Evolutionary conservation across 2,113 vertebrate genomes (phyloP), one percentile per base, ranked within the genome.

Genomic region (Cynocephalus volans): DNA sequence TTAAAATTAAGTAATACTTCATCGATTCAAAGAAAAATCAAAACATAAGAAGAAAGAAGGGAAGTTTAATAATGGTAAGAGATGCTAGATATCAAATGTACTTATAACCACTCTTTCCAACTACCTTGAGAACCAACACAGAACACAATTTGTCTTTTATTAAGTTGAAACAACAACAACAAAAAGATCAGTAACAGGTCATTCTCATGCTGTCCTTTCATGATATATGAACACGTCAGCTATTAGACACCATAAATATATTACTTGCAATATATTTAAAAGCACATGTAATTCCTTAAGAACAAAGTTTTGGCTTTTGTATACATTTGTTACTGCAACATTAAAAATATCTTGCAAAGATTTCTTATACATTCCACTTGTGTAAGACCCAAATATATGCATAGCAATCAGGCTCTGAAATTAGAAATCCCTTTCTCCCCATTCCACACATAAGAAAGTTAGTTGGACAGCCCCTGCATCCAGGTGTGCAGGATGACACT

Each of bases 261-360:
- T 88, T 80, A 90, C 54, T 62, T 90, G 10, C 18, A 77, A 60
- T 72, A 56, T 82, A 58, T 97, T 81, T 93, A 28, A 88, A 95
- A 96, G 56, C 69, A 12, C 45, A 82, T 24, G n/a, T 48, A 18
- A 50, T 92, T 85, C 31, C 77, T 94, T 86, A 96, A 91, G 87
- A 95, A 65, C 18, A 72, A 77, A 54, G n/a, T 45, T 93, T 92
- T 96, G 28, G 23, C 70, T n/a, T 93, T 91, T 56, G 69, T 10
- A 62, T 92, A 89, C n/a, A 76, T 60, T 62, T 62, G 10, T 84
- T 64, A 73, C 54, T 95, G 45, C 41, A 90, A 69, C 90, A 83
- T 92, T 96, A 73, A 95, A 96, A 96, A 56, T 45, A 75, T n/a
- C 50, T 85, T 90, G 72, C 28, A 64, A 85, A 93, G 75, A 88